Base-by-base conservation (phyloP, 2,797 vertebrate genomes). In the Vespertilio murinus region DNA sequence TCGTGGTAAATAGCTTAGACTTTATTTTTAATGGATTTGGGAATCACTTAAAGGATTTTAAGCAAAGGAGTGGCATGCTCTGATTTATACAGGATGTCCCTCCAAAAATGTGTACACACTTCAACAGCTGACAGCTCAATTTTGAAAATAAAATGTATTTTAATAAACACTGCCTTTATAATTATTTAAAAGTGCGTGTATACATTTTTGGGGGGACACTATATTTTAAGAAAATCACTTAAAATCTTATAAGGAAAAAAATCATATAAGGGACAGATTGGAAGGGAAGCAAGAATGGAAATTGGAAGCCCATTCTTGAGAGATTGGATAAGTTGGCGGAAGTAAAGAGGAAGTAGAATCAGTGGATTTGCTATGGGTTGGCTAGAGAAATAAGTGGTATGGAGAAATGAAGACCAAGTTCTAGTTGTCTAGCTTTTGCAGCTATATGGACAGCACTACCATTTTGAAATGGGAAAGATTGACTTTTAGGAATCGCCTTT, bases 181-280 rank as follows among this genome's bases (percentile, higher is more conserved):
- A 30, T 61, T 61, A 61, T 30, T 61, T 28, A 14, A 61, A 61
- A 13, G 59, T 61, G 5, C 12, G 5, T 61, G 28, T 30, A 14
- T 61, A 30, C 59, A 61, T 61, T 61, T 61, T 61, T 13, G 5
- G 25, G 59, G 25, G 12, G 59, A 61, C 59, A 61, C 28, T 61
- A 14, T 94, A 65, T 94, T 71, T 85, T 84, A 79, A 80, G 42
- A 84, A 85, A 84, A 94, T 74, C 40, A 89, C 40, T 77, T 80
- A 59, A 86, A 42, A 71, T 30, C 35, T 75, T 38, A 52, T 25
- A 70, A 11, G n/a, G 54, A 61, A 35, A 73, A 47, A 64, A 91
- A 74, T 38, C 4, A 3, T 33, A 40, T 49, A 91, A 86, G 47
- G 40, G 59, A 80, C 25, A 65, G 14, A 67, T 0, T 65, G 52